Percentiles rank a stretch among this genome's conserved stretches.
phyloP scores from a whole-genome alignment of 2,797 vertebrate species.

The Parambassis ranga region DNA sequence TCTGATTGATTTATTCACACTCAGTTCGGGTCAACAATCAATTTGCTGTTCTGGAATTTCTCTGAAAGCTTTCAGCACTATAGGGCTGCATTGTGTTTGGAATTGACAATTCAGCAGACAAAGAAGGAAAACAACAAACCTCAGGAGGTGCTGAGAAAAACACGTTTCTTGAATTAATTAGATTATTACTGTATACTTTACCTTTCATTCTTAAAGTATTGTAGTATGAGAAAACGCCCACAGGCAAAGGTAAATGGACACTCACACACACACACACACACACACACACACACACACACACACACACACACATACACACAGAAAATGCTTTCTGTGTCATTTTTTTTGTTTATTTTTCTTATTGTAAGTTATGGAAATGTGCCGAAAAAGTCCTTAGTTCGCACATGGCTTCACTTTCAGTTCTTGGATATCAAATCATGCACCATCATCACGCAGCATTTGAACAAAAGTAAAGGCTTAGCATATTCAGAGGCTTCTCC shows the following conservation, averaged over 20 bases:
- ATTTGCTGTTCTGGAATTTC: slow-evolving; percentile 8
- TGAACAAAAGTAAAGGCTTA: slow-evolving; percentile 10
- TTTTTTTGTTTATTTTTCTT: not conserved
- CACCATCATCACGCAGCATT: slow-evolving; percentile 11
- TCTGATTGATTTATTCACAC: slow-evolving; percentile 27
- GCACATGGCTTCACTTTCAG: not conserved
- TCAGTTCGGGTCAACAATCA: slow-evolving; percentile 17
- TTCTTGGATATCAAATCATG: slow-evolving; percentile 6
- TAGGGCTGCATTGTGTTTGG: not conserved
- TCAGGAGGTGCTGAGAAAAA: not conserved
- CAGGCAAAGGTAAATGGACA: not conserved
- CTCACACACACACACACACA: too few relatives aligned
- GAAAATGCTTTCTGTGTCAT: not conserved
- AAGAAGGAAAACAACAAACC: slow-evolving; percentile 15
- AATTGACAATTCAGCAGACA: slow-evolving; percentile 15
- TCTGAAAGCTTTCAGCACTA: not conserved
- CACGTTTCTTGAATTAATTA: slow-evolving; percentile 10
- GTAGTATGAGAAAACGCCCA: not conserved
- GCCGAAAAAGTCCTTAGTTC: slow-evolving; percentile 7
- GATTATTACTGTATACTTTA: not conserved
- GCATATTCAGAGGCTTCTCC: slow-evolving; percentile 8
- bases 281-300: too few relatives aligned
- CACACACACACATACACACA: too few relatives aligned
- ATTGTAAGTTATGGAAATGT: slow-evolving; percentile 2
- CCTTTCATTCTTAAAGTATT: not conserved